phyloP scores from a whole-genome alignment of 2,113 vertebrate genomes.

The Calyptomena viridis region DNA sequence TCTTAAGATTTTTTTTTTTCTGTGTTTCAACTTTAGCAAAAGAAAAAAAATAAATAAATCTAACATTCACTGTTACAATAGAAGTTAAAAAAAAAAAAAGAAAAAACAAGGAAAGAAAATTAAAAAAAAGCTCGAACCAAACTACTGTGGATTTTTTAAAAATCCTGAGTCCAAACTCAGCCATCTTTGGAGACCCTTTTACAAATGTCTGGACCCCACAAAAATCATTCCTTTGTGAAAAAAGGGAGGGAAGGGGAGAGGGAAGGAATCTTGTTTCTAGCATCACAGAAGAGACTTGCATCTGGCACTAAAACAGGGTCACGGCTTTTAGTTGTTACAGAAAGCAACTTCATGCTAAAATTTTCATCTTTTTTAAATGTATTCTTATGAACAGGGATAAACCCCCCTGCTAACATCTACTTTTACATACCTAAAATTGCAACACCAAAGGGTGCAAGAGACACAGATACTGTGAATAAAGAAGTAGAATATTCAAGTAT shows the following conservation, averaged over 20 bases:
- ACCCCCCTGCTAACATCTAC: constrained; percentile 94
- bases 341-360: constrained; percentile 87
- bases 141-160: constrained; percentile 26
- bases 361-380: constrained; percentile 76
- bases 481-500: constrained; percentile 90
- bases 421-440: constrained; percentile 97
- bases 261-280: constrained; percentile 73
- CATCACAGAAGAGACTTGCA: constrained; percentile 79
- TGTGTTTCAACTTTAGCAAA: constrained; percentile 84
- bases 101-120: neutral
- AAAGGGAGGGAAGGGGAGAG: constrained; percentile 8
- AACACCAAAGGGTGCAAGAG: constrained; percentile 85
- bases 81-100: neutral
- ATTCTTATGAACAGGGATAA: constrained; percentile 89
- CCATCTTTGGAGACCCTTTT: constrained; percentile 64
- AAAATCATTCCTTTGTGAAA: constrained; percentile 64
- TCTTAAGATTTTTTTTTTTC: constrained; percentile 12
- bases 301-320: constrained; percentile 82
- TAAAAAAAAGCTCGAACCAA: neutral
- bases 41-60: constrained; percentile 61
- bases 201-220: constrained; percentile 62
- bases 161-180: constrained; percentile 62
- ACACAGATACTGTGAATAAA: constrained; percentile 89
- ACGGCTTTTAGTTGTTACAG: constrained; percentile 80
- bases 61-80: constrained; percentile 25